These are phyloP conservation scores for Cryptus armator DNA, from an alignment of 2,888 invertebrate genomes.

Conservation along the genomic window DNA sequence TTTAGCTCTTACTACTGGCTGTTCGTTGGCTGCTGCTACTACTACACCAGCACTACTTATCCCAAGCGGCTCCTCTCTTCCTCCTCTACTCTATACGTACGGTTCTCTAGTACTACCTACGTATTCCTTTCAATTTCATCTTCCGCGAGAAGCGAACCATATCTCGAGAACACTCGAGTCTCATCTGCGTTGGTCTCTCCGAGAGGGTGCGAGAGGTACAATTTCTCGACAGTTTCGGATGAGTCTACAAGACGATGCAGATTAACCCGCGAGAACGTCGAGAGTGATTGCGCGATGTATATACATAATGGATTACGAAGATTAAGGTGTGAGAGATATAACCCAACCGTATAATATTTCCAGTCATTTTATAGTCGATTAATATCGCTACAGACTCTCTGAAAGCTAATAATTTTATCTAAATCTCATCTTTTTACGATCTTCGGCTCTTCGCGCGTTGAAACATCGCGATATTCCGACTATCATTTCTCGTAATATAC, in stretches of 20 bases:
- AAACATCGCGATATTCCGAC: too few relatives aligned
- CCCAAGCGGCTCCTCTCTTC: neutral
- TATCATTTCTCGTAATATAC: too few relatives aligned
- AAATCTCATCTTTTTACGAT: neutral
- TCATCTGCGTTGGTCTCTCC: conserved; percentile 7
- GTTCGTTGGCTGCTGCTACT: conserved; percentile 11
- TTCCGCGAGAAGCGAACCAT: conserved; percentile 49
- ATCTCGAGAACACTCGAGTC: conserved; percentile 54
- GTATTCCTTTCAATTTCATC: conserved; percentile 57
- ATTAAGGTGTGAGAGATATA: neutral
- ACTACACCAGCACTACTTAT: conserved; percentile 22
- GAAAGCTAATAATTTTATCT: neutral
- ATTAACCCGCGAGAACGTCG: conserved; percentile 9
- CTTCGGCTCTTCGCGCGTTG: too few relatives aligned
- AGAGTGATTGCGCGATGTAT: conserved; percentile 13
- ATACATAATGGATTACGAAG: neutral
- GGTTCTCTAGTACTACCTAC: conserved; percentile 28
- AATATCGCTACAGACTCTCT: neutral
- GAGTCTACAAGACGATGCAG: neutral
- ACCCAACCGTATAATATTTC: neutral
- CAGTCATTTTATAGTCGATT: neutral
- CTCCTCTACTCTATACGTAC: neutral
- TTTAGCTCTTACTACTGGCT: neutral
- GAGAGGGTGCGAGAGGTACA: conserved; percentile 3
- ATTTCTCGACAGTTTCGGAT: conserved; percentile 35